Base-by-base conservation (phyloP, 2,113 vertebrate species). In the Rhineura floridana region DNA sequence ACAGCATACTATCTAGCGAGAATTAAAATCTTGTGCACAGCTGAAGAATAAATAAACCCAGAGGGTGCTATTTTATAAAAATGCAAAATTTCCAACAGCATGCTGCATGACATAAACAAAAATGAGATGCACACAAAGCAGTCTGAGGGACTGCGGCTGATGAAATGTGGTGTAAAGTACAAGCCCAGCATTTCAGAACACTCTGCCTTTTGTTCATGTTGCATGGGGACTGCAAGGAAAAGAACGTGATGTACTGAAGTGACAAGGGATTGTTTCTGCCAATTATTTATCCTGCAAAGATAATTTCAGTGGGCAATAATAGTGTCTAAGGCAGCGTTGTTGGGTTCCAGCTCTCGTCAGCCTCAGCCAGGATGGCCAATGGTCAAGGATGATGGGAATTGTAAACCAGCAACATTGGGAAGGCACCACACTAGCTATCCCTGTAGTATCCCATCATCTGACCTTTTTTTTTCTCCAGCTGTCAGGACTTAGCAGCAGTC, bases 71-170 rank as follows among this genome's bases (percentile, higher is more conserved):
- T 59, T 91, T 52, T 91, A 91, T 88, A 92, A 91, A 83, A 77
- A 48, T 92, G 89, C 59, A 90, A 93, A 83, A 94, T 59, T 94
- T 93, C 92, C 90, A 87, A 91, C 75, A 78, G 15, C 77, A 73
- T 59, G 93, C 85, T 87, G 42, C 55, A 59, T 59, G 55, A 59
- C 55, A n/a, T n/a, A 59, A 59, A 59, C 55, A 59, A 59, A 59
- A 88, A 84, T 92, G 80, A 85, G 39, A 25, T 93, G 65, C 2
- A 13, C 75, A 70, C 80, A 62, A 80, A 87, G 69, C 90, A 88
- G 90, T 92, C 92, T 90, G 88, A 81, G 55, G 17, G 90, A 62
- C 65, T 88, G 89, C 89, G 93, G 78, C 50, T 50, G 75, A 77
- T 90, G 90, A 89, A 93, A 93, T 88, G 87, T 83, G 75, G 11